Evolutionary conservation across 2,888 invertebrate species (phyloP).

Genomic region (Metellina segmentata): DNA sequence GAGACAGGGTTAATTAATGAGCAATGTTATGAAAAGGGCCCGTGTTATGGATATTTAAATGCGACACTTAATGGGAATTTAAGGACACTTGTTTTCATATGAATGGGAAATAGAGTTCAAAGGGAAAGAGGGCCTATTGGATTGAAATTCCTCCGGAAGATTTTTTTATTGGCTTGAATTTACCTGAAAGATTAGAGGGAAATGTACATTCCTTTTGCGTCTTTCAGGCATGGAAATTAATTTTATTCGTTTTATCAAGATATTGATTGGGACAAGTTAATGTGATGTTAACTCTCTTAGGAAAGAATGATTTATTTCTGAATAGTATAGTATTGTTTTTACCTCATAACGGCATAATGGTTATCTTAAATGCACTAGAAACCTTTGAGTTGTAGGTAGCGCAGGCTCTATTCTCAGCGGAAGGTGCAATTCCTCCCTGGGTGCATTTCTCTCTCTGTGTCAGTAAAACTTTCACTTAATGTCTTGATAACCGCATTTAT

Average conservation of each 20-base stretch:
- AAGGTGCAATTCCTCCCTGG: too few relatives aligned
- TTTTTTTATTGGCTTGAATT: not conserved
- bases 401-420: too few relatives aligned
- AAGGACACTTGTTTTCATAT: not conserved
- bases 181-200: not conserved
- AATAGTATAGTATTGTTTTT: too few relatives aligned
- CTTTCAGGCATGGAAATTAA: not conserved
- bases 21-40: not conserved
- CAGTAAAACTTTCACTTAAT: too few relatives aligned
- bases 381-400: too few relatives aligned
- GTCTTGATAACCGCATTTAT: too few relatives aligned
- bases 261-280: not conserved
- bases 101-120: not conserved
- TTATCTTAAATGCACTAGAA: too few relatives aligned
- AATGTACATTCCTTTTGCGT: not conserved
- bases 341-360: too few relatives aligned
- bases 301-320: too few relatives aligned
- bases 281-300: not conserved
- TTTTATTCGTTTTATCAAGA: not conserved
- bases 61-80: not conserved
- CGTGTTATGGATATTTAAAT: not conserved
- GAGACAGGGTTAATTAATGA: not conserved
- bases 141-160: not conserved
- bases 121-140: not conserved
- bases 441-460: too few relatives aligned